Base-by-base conservation (phyloP, 2,797 vertebrate genomes). In the Crocidura indochinensis region DNA sequence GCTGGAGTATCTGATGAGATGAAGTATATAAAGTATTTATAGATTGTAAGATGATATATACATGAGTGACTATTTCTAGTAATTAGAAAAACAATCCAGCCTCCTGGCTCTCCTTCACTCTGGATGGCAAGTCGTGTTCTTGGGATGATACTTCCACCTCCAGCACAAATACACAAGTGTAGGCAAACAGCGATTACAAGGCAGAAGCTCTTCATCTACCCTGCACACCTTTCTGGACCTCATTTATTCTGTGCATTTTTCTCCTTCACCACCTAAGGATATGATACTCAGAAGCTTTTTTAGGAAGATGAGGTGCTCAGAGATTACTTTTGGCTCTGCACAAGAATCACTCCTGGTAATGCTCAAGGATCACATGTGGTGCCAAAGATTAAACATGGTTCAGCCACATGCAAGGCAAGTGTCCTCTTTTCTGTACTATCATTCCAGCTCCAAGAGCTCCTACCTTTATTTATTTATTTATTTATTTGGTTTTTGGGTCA, bases 1-100 rank as follows among this genome's bases (percentile, higher is more conserved):
- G 8, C 87, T 67, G 31, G 51, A 67, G 49, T 81, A 60, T 46
- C 81, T 92, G 49, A 60, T 56, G 46, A 77, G 65, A 76, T 79
- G 29, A 27, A 20, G 62, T 47, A 7, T 44, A n/a, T 49, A 44
- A 67, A 71, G 14, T 31, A 27, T 24, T 31, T 56, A 38, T 4
- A 53, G 17, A 62, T 47, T 62, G 0, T 51, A 44, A 86, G 49
- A 24, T n/a, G 67, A 53, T n/a, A n/a, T 51, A 62, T 29, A 83
- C 27, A 12, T 49, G 19, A 31, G n/a, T 14, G 4, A 22, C 24
- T 79, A 44, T 31, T 53, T 60, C 60, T 2, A 38, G 71, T 71
- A 51, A 67, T 26, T 14, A 38, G 17, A 65, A 64, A 75, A 62
- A 24, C 29, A 20, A 14, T 24, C 46, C 11, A 3, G 22, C 38